Evolutionary conservation across 2,888 invertebrate species (phyloP), one percentile per base, ranked within the genome.

Genomic region (Deilephila porcellus): DNA sequence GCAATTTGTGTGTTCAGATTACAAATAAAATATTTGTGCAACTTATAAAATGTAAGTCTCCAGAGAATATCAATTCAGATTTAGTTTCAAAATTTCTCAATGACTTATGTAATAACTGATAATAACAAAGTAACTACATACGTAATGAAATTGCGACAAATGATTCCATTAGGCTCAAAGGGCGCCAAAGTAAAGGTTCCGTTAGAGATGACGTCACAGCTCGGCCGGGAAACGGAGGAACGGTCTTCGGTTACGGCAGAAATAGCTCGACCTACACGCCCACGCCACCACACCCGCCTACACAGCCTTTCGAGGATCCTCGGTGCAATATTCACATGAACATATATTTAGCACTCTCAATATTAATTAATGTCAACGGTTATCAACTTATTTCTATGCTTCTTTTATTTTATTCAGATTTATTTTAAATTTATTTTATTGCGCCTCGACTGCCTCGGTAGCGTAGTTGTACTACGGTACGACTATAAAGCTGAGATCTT

Each of bases 231-330:
- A 76, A 60, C 73, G 64, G 63, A 37, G 32, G 63, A 64, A 20
- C 63, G 74, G 70, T 75, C 78, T 80, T 81, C 73, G 79, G 78
- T 81, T 80, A 81, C 81, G 84, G 84, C 85, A 85, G 82, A 86
- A 85, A 86, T 85, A 85, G 85, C 84, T 78, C 87, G 71, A 81
- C 85, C 88, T 83, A 89, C 85, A 82, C 82, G 78, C 80, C 81
- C 83, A 86, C 87, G 85, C 86, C 86, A 87, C 71, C 73, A 83
- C 85, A 78, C 84, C 84, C 81, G 84, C 83, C 71, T 72, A 70
- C 73, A 71, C 52, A 76, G 56, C 56, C 34, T 56, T 67, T 25
- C 45, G 52, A 60, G 60, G 60, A 45, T 71, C 60, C 25, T 37
- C 45, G 25, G 60, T 25, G 25, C 60, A 60, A 19, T 60, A 60